Conservation (phyloP, 2,888 invertebrate species). For the Vesta saturnalis region DNA sequence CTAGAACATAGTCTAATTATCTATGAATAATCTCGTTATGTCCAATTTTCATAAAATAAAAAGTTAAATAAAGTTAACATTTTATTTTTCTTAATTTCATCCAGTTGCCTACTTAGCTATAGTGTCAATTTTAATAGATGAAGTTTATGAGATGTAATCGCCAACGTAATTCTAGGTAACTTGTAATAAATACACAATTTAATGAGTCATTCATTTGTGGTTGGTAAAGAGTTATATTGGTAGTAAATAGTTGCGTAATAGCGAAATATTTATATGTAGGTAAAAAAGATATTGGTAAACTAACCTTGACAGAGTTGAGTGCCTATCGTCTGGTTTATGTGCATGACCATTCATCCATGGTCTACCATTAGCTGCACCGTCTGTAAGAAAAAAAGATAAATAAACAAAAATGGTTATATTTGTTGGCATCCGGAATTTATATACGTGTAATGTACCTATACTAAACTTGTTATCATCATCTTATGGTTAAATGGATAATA, state of each 20-base stretch:
- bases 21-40: too few relatives aligned
- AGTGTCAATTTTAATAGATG: too few relatives aligned
- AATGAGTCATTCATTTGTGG: constrained; percentile 1
- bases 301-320: constrained; percentile 66
- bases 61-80: too few relatives aligned
- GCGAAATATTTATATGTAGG: not conserved
- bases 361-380: constrained; percentile 57
- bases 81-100: too few relatives aligned
- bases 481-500: constrained; percentile 12
- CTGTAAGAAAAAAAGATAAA: constrained; percentile 52
- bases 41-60: too few relatives aligned
- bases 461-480: not conserved
- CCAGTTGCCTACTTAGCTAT: too few relatives aligned
- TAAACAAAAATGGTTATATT: not conserved
- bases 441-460: too few relatives aligned
- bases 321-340: constrained; percentile 65
- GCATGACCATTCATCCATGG: constrained; percentile 64
- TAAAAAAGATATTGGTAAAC: constrained; percentile 12
- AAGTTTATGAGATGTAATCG: not conserved
- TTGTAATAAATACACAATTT: not conserved
- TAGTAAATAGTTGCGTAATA: constrained; percentile 1
- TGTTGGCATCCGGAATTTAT: not conserved
- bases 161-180: not conserved
- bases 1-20: too few relatives aligned
- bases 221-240: not conserved